These are phyloP conservation scores for Miniopterus natalensis DNA, from an alignment of 2,113 vertebrate genomes.

Conservation along the genomic window DNA sequence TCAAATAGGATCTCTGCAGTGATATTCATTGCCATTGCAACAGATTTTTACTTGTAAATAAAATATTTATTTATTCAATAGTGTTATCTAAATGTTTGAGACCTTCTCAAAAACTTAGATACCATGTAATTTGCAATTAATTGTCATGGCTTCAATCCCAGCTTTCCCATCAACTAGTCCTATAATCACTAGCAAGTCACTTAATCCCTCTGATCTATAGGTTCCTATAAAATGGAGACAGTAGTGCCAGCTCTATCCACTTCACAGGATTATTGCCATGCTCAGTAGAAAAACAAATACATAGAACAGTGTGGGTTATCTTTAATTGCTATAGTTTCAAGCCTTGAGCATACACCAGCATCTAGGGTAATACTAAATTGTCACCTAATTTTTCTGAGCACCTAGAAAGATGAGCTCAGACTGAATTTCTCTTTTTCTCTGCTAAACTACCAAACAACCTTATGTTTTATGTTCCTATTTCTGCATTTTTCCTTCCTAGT, in stretches of 20 bases:
- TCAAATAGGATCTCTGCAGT: background rate
- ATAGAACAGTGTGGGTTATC: background rate
- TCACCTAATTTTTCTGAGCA: constrained; percentile 34
- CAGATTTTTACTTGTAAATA: constrained; percentile 21
- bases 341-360: background rate
- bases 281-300: background rate
- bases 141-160: background rate
- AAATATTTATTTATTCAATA: background rate
- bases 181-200: background rate
- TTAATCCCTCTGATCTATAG: constrained; percentile 46
- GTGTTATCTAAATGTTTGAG: constrained; percentile 38
- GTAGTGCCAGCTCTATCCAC: background rate
- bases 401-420: constrained; percentile 23
- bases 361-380: constrained; percentile 1
- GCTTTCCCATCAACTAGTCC: background rate
- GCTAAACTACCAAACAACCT: constrained; percentile 18
- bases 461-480: constrained; percentile 27
- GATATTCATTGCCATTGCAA: background rate
- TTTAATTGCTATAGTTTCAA: background rate
- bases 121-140: constrained; percentile 55
- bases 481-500: constrained; percentile 50
- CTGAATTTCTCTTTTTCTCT: constrained; percentile 51
- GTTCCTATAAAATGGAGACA: constrained; percentile 34
- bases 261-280: background rate
- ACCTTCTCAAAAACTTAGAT: background rate